phyloP scores from a whole-genome alignment of 2,113 vertebrate genomes.

The Callopanchax toddi region DNA sequence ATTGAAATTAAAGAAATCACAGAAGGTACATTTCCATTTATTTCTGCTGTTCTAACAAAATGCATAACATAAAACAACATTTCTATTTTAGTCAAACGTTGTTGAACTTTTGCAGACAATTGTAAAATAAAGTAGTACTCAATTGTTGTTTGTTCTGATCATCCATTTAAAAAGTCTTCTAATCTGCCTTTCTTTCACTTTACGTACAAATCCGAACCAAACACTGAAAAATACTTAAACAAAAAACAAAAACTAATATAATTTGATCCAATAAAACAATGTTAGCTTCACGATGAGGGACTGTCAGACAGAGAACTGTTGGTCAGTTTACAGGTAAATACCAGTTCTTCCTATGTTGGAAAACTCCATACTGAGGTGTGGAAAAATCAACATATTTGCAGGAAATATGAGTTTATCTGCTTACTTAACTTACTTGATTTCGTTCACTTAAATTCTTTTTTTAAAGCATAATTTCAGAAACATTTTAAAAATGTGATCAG shows the following conservation, averaged over 20 bases:
- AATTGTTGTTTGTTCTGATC: too few species aligned
- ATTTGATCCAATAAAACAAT: too few species aligned
- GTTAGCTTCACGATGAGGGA: neutral
- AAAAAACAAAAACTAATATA: too few species aligned
- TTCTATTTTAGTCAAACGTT: neutral
- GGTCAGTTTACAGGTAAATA: constrained; percentile 25
- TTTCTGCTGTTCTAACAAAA: neutral
- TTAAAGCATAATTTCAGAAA: constrained; percentile 35
- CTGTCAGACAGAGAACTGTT: neutral
- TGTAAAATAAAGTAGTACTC: too few species aligned
- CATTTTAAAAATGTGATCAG: constrained; percentile 66
- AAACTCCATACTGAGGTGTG: too few species aligned
- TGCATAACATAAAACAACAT: neutral
- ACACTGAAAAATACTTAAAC: too few species aligned
- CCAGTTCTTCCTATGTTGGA: constrained; percentile 5
- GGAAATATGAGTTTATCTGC: neutral
- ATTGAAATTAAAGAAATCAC: neutral
- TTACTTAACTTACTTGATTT: neutral
- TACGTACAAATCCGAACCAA: too few species aligned
- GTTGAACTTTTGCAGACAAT: neutral
- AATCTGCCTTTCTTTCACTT: too few species aligned
- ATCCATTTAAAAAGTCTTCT: too few species aligned
- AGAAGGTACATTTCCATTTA: neutral
- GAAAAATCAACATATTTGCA: too few species aligned
- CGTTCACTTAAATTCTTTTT: constrained; percentile 16